A percentile compares a stretch with the other conserved stretches of the same genome.
Evolutionary conservation across 1,140 invertebrate genomes (phyloP).

Genomic region (Aporrectodea caliginosa): DNA sequence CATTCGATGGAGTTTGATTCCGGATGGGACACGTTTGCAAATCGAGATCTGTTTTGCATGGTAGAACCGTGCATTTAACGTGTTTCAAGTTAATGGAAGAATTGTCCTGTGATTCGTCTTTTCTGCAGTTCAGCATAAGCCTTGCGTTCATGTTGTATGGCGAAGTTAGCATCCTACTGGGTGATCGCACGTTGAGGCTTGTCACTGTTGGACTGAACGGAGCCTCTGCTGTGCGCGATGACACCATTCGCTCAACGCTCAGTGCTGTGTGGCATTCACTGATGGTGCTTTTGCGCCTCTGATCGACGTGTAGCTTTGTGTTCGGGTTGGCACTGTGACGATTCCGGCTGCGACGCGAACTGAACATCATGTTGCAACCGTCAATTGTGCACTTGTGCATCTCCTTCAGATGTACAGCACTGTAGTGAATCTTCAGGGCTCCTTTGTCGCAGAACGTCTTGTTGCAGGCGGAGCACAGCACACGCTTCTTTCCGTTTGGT

Average conservation of each 20-base stretch:
- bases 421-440: slow-evolving; percentile 98
- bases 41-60: no score
- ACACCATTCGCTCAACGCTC: neutral
- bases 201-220: no score
- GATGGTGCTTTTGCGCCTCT: slow-evolving; percentile 45
- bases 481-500: slow-evolving; percentile 67
- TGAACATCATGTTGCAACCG: slow-evolving; percentile 96
- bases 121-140: neutral
- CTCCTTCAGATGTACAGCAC: slow-evolving; percentile 75
- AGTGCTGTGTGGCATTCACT: neutral
- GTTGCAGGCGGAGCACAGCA: slow-evolving; percentile 88
- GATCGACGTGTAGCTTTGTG: slow-evolving; percentile 83
- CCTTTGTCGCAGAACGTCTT: slow-evolving; percentile 98
- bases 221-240: neutral
- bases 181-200: neutral
- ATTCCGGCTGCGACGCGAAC: slow-evolving; percentile 84
- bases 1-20: no score
- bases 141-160: neutral
- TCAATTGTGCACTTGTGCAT: slow-evolving; percentile 96
- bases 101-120: no score
- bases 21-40: no score
- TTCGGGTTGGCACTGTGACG: slow-evolving; percentile 91
- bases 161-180: neutral
- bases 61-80: no score
- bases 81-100: no score